Conservation (phyloP, 1,140 invertebrate genomes). For the Diabrotica undecimpunctata region DNA sequence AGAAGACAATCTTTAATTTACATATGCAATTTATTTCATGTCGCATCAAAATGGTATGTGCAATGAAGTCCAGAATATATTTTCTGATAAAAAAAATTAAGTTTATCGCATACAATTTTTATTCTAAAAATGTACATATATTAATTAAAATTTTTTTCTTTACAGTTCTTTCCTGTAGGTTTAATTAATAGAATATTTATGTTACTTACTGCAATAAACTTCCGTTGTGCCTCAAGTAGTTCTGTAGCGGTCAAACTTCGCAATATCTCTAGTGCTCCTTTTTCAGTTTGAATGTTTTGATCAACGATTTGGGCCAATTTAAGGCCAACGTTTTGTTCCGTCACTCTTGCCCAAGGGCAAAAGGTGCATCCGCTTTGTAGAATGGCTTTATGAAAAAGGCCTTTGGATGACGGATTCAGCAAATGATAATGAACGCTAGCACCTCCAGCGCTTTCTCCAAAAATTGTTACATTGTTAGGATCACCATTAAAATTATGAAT, state of each 20-base stretch:
- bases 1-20: too few relatives aligned
- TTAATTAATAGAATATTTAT: too few relatives aligned
- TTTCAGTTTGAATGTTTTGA: conserved; percentile 8
- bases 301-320: conserved; percentile 25
- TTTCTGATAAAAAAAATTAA: too few relatives aligned
- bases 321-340: conserved; percentile 42
- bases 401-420: conserved; percentile 36
- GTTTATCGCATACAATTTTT: too few relatives aligned
- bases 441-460: conserved; percentile 54
- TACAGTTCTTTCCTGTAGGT: too few relatives aligned
- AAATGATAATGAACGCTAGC: conserved; percentile 39
- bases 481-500: conserved; percentile 53
- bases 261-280: conserved; percentile 1
- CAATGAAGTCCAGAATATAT: too few relatives aligned
- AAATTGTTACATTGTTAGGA: conserved; percentile 45
- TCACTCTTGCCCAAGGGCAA: conserved; percentile 49
- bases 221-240: background rate
- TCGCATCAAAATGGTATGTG: too few relatives aligned
- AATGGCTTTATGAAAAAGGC: conserved; percentile 58
- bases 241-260: background rate
- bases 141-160: too few relatives aligned
- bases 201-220: background rate
- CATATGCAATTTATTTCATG: too few relatives aligned
- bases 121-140: too few relatives aligned
- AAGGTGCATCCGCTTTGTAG: conserved; percentile 54